Conservation (phyloP, 2,797 vertebrate genomes). For the Pangasius krempfi region DNA sequence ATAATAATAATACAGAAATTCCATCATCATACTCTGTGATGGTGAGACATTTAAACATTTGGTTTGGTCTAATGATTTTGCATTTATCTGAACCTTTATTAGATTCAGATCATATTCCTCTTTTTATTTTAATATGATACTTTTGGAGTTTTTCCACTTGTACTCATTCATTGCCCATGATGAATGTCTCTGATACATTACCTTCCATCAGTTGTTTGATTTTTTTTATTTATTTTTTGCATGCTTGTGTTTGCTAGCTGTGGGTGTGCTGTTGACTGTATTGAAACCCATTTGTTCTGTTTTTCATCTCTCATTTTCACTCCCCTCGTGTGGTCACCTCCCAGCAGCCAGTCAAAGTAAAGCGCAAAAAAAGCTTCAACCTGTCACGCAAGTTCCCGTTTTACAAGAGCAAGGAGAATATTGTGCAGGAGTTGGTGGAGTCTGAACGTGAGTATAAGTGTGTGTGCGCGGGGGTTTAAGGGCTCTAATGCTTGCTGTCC, state of each 20-base stretch:
- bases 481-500: slow-evolving; percentile 54
- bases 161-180: slow-evolving; percentile 66
- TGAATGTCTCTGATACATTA: slow-evolving; percentile 44
- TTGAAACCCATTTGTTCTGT: slow-evolving; percentile 81
- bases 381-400: slow-evolving; percentile 99
- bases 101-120: not conserved
- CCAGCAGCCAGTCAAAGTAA: slow-evolving; percentile 98
- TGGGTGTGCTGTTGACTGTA: slow-evolving; percentile 66
- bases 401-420: slow-evolving; percentile 99
- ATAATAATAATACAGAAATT: not conserved
- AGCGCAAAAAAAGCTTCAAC: slow-evolving; percentile 99
- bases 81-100: slow-evolving; percentile 20
- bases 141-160: slow-evolving; percentile 27
- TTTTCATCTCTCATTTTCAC: slow-evolving; percentile 70
- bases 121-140: not conserved
- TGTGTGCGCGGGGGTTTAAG: slow-evolving; percentile 50
- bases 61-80: not conserved
- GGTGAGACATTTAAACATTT: slow-evolving; percentile 19
- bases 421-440: slow-evolving; percentile 94
- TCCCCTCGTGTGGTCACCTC: slow-evolving; percentile 78
- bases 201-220: slow-evolving; percentile 28
- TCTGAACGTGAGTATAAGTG: slow-evolving; percentile 95
- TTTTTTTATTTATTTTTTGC: slow-evolving; percentile 68
- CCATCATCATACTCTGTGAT: slow-evolving; percentile 27
- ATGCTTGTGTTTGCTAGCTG: slow-evolving; percentile 62